Evolutionary conservation across 1,140 invertebrate genomes (phyloP).

Genomic region (Leptopilina boulardi): DNA sequence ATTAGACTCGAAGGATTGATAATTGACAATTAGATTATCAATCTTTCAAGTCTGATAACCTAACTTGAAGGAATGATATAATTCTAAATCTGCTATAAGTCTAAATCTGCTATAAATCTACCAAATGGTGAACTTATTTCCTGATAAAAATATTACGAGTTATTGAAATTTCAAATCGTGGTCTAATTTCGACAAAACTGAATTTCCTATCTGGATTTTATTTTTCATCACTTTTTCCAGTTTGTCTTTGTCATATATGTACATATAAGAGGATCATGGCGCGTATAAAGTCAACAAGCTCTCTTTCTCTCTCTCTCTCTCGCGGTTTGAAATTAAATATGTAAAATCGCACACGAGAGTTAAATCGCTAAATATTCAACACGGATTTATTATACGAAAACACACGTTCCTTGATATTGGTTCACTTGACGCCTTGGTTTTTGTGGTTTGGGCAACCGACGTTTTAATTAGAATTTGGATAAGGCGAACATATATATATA

Average conservation of each 20-base stretch:
- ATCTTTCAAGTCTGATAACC: too few species aligned
- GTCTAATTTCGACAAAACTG: too few species aligned
- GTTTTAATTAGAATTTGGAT: slow-evolving; percentile 54
- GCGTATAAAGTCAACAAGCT: slow-evolving; percentile 57
- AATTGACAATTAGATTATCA: too few species aligned
- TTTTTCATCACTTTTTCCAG: slow-evolving; percentile 18
- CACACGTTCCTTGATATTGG: slow-evolving; percentile 41
- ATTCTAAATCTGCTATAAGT: too few species aligned
- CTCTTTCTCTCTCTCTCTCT: too few species aligned
- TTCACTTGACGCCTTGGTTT: slow-evolving; percentile 43
- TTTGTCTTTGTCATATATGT: slow-evolving; percentile 30
- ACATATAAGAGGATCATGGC: slow-evolving; percentile 58
- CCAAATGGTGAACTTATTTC: too few species aligned
- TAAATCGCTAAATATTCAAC: slow-evolving; percentile 57
- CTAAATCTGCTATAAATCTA: too few species aligned
- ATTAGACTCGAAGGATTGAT: too few species aligned
- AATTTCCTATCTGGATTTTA: background rate
- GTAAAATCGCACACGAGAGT: slow-evolving; percentile 54
- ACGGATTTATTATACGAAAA: slow-evolving; percentile 55
- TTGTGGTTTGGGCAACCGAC: too few species aligned
- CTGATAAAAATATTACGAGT: too few species aligned
- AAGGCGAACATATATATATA: background rate
- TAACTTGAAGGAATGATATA: too few species aligned
- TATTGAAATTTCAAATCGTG: too few species aligned
- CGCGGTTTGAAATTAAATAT: slow-evolving; percentile 61